A percentile compares a stretch with the other conserved stretches of the same genome.
phyloP scores from a whole-genome alignment of 2,797 vertebrate genomes.

The Psittacula derbiana region DNA sequence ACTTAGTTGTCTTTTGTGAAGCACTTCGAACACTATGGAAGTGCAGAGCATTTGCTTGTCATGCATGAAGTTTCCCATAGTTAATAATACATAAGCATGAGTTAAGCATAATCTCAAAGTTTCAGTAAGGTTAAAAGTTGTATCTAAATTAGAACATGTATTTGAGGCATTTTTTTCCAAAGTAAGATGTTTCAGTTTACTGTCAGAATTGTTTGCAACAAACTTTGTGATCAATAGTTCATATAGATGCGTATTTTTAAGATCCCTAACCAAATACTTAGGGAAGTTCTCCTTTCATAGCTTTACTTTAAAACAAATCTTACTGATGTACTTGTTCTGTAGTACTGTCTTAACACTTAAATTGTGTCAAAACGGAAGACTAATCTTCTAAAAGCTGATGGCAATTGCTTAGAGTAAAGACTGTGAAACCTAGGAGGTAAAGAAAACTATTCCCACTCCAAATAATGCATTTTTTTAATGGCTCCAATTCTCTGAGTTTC shows the following conservation, averaged over 20 bases:
- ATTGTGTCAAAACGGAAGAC: constrained; percentile 29
- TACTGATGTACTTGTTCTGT: constrained; percentile 49
- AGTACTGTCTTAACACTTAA: constrained; percentile 46
- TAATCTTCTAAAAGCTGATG: constrained; percentile 27
- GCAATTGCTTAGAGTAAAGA: constrained; percentile 40
- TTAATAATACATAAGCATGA: constrained; percentile 39
- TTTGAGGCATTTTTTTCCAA: background rate
- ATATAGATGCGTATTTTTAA: constrained; percentile 42
- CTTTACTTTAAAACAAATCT: constrained; percentile 58
- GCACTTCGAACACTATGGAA: constrained; percentile 17
- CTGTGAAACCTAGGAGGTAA: constrained; percentile 39
- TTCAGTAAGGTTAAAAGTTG: constrained; percentile 57
- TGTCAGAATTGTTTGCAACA: constrained; percentile 49
- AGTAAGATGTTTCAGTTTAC: constrained; percentile 33
- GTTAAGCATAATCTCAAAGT: constrained; percentile 36
- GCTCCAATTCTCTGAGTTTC: constrained; percentile 46
- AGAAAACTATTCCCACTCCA: constrained; percentile 40
- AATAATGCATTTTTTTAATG: constrained; percentile 35
- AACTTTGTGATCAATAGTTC: constrained; percentile 41
- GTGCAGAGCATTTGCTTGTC: constrained; percentile 15
- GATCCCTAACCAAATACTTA: constrained; percentile 13
- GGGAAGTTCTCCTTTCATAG: constrained; percentile 9
- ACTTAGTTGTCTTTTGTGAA: constrained; percentile 43
- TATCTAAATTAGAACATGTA: constrained; percentile 53
- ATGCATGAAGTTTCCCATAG: constrained; percentile 59